phyloP scores from a whole-genome alignment of 2,113 vertebrate species.

The Australoheros scitulus region DNA sequence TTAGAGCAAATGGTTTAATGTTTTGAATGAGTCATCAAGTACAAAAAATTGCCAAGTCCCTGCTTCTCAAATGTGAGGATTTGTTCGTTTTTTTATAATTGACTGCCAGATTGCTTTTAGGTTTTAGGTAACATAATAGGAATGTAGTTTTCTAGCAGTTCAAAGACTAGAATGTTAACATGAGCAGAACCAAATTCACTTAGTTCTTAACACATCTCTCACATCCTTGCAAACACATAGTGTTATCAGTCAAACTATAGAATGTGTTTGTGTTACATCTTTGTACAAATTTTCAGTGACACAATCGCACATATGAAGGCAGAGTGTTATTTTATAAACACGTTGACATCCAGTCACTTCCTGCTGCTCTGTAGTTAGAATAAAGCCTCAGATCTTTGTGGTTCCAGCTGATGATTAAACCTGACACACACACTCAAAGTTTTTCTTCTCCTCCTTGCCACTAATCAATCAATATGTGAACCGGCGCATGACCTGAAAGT shows the following conservation, averaged over 20 bases:
- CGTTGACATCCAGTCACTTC: not conserved
- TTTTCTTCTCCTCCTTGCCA: conserved; percentile 29
- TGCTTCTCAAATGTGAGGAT: conserved; percentile 5
- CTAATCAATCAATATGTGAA: conserved; percentile 63
- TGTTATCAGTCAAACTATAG: not conserved
- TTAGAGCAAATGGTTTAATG: not conserved
- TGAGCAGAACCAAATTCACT: not conserved
- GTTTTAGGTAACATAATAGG: not conserved
- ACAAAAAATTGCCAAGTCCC: not conserved
- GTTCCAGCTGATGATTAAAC: conserved; percentile 51
- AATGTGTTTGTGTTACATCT: not conserved
- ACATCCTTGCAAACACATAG: not conserved
- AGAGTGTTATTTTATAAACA: conserved; percentile 12
- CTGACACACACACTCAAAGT: conserved; percentile 33
- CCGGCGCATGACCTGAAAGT: conserved; percentile 33
- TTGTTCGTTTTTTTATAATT: conserved; percentile 5
- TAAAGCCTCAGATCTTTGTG: conserved; percentile 25
- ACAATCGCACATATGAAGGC: not conserved
- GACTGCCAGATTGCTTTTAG: conserved; percentile 13
- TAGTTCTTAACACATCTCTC: not conserved
- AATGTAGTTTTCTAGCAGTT: not conserved
- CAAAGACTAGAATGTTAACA: not conserved
- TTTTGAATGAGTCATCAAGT: conserved; percentile 6
- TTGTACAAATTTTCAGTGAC: not conserved
- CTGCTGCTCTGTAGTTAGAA: conserved; percentile 2